Evolutionary conservation across 1,140 invertebrate genomes (phyloP).

Genomic region (Nymphalis io): DNA sequence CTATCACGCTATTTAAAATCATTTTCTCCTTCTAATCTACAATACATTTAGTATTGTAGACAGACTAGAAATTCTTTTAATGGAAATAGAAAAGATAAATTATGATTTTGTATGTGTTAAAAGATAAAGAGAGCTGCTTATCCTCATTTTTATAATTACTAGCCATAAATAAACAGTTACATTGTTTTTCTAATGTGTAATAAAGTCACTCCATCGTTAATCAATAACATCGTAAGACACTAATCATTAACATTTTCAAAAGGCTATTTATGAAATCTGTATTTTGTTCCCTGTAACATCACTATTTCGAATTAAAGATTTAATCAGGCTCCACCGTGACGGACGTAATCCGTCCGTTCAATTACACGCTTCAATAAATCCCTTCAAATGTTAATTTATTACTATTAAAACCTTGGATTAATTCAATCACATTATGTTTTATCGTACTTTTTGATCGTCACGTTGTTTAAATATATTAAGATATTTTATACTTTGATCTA

Average conservation of each 20-base stretch:
- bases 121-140: too few species aligned
- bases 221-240: neutral
- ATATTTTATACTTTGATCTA: too few species aligned
- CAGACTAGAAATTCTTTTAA: too few species aligned
- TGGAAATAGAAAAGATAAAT: too few species aligned
- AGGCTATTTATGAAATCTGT: neutral
- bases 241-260: neutral
- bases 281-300: neutral
- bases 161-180: too few species aligned
- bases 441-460: neutral
- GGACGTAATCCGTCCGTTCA: conserved; percentile 2
- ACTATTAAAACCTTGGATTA: conserved; percentile 1
- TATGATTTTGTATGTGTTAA: too few species aligned
- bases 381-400: conserved; percentile 4
- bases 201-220: neutral
- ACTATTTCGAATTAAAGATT: conserved; percentile 6
- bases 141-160: too few species aligned
- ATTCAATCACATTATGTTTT: neutral
- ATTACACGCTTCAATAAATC: conserved; percentile 2
- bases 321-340: neutral
- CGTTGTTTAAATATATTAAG: too few species aligned
- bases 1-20: too few species aligned
- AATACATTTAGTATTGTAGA: too few species aligned
- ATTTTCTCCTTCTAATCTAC: too few species aligned
- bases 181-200: too few species aligned